These are phyloP conservation scores for Sphaerophoria rueppellii DNA, from an alignment of 2,888 invertebrate genomes.

Conservation along the genomic window DNA sequence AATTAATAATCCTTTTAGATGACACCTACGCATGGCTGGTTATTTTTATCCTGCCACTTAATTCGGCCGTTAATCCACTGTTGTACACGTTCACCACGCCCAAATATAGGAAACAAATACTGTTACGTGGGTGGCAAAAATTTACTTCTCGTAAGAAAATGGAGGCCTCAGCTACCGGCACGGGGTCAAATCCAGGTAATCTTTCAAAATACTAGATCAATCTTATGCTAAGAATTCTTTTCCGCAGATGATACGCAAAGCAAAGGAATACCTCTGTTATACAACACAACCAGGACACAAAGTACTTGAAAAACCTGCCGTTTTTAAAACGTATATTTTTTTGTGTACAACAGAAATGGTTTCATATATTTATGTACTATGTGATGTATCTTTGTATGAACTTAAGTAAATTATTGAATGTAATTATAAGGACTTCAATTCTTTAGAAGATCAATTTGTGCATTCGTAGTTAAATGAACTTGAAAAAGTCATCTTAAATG, in stretches of 20 bases:
- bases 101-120: conserved; percentile 84
- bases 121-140: conserved; percentile 81
- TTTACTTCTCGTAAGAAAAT: conserved; percentile 80
- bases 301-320: conserved; percentile 35
- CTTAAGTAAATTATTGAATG: too few relatives aligned
- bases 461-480: too few relatives aligned
- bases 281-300: conserved; percentile 59
- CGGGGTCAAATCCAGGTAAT: conserved; percentile 79
- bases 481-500: too few relatives aligned
- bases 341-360: conserved; percentile 14
- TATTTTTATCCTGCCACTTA: conserved; percentile 87
- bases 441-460: too few relatives aligned
- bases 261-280: conserved; percentile 66
- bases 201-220: background rate
- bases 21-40: conserved; percentile 86
- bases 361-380: conserved; percentile 21
- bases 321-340: background rate
- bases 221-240: background rate
- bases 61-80: conserved; percentile 86
- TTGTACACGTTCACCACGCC: conserved; percentile 88
- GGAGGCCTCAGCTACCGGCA: conserved; percentile 79
- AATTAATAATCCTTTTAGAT: conserved; percentile 80
- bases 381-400: too few relatives aligned
- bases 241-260: conserved; percentile 61
- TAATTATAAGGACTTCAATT: too few relatives aligned